Percentiles rank a stretch among this genome's conserved stretches.
phyloP scores from a whole-genome alignment of 2,797 vertebrate genomes.

The Cheirogaleus major region DNA sequence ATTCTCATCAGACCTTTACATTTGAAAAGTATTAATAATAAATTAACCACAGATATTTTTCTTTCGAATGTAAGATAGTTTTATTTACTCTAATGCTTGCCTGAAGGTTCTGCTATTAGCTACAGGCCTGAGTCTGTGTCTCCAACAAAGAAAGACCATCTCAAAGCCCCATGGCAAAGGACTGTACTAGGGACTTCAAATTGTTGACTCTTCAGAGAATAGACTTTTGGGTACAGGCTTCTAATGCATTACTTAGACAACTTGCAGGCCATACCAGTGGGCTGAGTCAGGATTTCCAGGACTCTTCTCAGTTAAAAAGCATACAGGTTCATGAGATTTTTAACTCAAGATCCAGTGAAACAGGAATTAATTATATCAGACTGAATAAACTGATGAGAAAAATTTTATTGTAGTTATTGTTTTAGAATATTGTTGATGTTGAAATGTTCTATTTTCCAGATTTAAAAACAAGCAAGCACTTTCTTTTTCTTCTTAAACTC shows the following conservation, averaged over 20 bases:
- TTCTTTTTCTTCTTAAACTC: constrained; percentile 6
- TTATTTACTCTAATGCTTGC: neutral
- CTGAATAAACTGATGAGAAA: neutral
- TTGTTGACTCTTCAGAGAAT: neutral
- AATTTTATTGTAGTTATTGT: neutral
- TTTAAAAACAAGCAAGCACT: neutral
- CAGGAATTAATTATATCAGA: neutral
- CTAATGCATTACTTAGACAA: neutral
- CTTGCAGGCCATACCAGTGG: neutral
- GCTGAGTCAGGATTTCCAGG: neutral
- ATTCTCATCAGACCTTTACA: neutral
- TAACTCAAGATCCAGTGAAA: neutral
- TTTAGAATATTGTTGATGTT: neutral
- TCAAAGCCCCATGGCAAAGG: neutral
- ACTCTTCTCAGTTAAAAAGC: neutral
- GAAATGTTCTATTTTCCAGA: neutral
- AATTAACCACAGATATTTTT: neutral
- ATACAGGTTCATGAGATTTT: neutral
- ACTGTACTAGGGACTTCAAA: neutral
- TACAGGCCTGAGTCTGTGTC: neutral
- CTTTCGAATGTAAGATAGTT: neutral
- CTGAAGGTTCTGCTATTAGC: neutral
- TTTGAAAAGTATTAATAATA: constrained; percentile 40
- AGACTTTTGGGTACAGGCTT: neutral
- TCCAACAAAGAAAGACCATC: neutral